Base-by-base conservation (phyloP, 2,113 vertebrate genomes). In the Coryphaenoides rupestris region DNA sequence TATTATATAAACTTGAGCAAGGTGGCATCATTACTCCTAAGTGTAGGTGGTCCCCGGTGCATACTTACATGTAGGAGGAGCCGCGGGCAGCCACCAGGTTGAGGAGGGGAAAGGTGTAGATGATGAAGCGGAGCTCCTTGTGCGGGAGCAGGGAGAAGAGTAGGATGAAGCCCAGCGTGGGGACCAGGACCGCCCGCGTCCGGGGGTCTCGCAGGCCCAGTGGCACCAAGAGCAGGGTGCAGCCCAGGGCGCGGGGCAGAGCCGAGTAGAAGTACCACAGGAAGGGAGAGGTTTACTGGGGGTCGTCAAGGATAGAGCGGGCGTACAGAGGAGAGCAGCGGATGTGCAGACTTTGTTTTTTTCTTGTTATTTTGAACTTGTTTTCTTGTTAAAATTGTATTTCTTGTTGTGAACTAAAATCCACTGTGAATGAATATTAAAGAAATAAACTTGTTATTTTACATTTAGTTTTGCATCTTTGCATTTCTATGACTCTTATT, bases 201-300 rank as follows among this genome's bases (percentile, higher is more conserved):
- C 97, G 88, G 60, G 88, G 89, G 78, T 98, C 96, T 26, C 80
- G 45, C 1, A 92, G 83, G 3, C 96, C 96, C 22, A 95, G 75
- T 0, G 95, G 96, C 23, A 98, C 75, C 12, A 96, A 93, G 26
- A 93, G 3, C 69, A 94, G 58, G 49, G 93, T 93, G 87, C 91
- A 89, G 59, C 93, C 95, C 79, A 99, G 86, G 64, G 92, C 94
- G 0, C 97, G 93, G 12, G 96, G 96, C 69, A 99, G 62, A 0
- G 92, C 96, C 0, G 95, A 99, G 81, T 95, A 98, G 75, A 98
- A 96, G 73, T 99, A 99, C 97, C 97, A 99, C 24, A 98, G 83
- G 69, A 94, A 93, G 0, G 96, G 96, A 0, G 87, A 92, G 19
- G 95, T 98, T 92, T 98, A 86, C 57, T 62, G 60, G 65, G 19